Base-by-base conservation (phyloP, 2,888 invertebrate genomes). In the Trileptium ribeirensis region DNA sequence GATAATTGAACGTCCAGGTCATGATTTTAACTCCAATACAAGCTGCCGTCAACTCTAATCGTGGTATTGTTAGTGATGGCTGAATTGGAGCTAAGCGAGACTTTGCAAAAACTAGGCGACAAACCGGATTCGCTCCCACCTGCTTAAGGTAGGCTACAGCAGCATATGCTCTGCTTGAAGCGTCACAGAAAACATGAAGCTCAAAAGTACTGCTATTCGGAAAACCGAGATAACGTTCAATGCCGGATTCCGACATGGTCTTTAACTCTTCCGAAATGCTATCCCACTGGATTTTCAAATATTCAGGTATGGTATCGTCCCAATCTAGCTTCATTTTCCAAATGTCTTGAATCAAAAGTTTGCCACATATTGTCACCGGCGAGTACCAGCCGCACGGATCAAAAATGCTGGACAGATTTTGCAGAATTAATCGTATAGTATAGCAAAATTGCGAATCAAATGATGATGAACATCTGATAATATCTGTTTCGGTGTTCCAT, bases 51-150 rank as follows among this genome's bases (percentile, higher is more conserved):
- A 70, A 36, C 36, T 70, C 70, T 8, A 70, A n/a, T 19, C 70
- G 8, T 0, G 85, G 85, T 8, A 86, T 36, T 19, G 85, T 82
- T 0, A 83, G n/a, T n/a, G n/a, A 38, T 0, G 67, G 78, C 79
- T 85, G 85, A 0, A 84, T n/a, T n/a, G 85, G 85, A 8, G 85
- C 84, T 0, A 85, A 84, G 51, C 83, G 75, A 8, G 84, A 80
- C 80, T 85, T 85, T 0, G 81, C 36, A 39, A 79, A 79, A 8
- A 84, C 36, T 1, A 85, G 74, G 15, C 33, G 24, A n/a, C 74
- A 80, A 24, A 24, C 64, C 0, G 64, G n/a, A 31, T 24, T 19
- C 1, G 34, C 29, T 31, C 19, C 8, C 19, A 24, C 2, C 33
- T 40, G 79, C 1, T 81, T 78, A 0, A 85, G 34, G 78, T 85